phyloP scores from a whole-genome alignment of 2,888 invertebrate genomes.

The Neocrepidodera transversa region DNA sequence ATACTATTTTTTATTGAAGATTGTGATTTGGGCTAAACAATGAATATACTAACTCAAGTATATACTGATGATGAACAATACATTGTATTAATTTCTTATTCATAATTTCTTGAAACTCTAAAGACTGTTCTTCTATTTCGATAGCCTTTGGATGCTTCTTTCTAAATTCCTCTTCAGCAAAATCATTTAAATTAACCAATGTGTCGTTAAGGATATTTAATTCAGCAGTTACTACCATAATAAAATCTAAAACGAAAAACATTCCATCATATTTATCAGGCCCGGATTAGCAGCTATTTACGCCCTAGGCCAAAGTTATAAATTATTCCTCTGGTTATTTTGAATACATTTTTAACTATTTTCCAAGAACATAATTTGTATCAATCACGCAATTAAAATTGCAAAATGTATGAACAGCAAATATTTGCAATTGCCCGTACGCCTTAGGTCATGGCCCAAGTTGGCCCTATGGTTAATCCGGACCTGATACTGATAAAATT shows the following conservation, averaged over 20 bases:
- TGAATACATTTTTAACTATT: no score
- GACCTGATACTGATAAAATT: not conserved
- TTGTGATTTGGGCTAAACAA: no score
- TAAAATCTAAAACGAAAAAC: conserved; percentile 1
- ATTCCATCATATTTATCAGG: no score
- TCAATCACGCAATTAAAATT: no score
- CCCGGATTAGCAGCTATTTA: no score
- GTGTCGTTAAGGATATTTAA: conserved; percentile 3
- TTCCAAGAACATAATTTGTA: no score
- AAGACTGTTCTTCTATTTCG: not conserved
- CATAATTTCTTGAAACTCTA: conserved; percentile 18
- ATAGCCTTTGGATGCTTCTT: not conserved
- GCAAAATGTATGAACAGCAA: no score
- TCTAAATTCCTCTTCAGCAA: conserved; percentile 1
- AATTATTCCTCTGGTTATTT: no score
- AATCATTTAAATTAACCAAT: not conserved
- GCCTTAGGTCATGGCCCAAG: no score
- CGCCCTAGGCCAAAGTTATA: no score
- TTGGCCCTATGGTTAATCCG: not conserved
- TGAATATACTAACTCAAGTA: conserved; percentile 37
- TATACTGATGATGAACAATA: conserved; percentile 35
- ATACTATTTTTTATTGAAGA: no score
- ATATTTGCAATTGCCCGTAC: no score
- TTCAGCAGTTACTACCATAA: conserved; percentile 7
- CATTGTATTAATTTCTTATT: conserved; percentile 25